Base-by-base conservation (phyloP, 92 coral and sea anemone species). In the Phenganax subtilis region DNA sequence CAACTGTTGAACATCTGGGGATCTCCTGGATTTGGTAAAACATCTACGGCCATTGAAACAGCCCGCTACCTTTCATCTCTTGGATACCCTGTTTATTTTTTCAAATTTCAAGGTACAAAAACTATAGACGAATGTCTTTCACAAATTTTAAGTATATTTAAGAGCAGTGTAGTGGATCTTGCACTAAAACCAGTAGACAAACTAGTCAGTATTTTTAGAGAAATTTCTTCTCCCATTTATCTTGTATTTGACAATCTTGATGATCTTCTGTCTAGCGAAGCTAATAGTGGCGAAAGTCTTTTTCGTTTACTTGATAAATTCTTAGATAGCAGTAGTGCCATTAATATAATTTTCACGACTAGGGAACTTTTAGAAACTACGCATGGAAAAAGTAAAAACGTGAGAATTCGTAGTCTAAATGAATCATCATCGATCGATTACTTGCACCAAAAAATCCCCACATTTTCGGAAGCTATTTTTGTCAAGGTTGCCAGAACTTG, bases 21-120 rank as follows among this genome's bases (percentile, higher is more conserved):
- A 15, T 80, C 88, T 0, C 87, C 87, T 6, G 87, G 88, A 51
- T 85, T 85, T 55, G 88, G 88, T 29, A 85, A 85, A 72, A 85
- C 88, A 25, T 85, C 88, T 8, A 76, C 76, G 67, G 85, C 71
- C 15, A 54, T 70, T 51, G 69, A 69, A 17, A 56, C 72, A 17
- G 88, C 84, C 27, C 85, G 80, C 54, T 14, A 16, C 62, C 85
- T 85, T 25, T 8, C 57, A 1, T 59, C 73, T 3, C 80, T 77
- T 28, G 76, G 85, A 14, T 51, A 67, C 6, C 74, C 81, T 51
- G 88, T 85, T 20, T 80, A 59, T 54, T 85, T 54, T 44, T 47
- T 78, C 17, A 69, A 66, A 16, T 72, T 80, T 8, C 88, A 72
- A 27, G 81, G 69, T 53, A 27, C 80, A 16, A 80, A 59, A 28